These are phyloP conservation scores for Drosophila nasuta DNA, from an alignment of 1,140 invertebrate genomes.

Conservation along the genomic window DNA sequence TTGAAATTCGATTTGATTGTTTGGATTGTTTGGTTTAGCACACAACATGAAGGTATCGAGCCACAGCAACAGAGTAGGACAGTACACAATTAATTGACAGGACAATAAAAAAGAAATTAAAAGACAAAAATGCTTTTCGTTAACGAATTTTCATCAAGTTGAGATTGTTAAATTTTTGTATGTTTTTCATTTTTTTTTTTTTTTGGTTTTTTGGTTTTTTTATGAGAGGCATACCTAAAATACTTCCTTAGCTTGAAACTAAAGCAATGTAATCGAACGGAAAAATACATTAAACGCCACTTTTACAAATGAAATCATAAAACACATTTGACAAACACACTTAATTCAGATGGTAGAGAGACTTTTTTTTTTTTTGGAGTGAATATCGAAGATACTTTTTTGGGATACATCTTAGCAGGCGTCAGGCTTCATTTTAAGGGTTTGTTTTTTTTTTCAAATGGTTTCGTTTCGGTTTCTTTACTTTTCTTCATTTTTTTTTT, in stretches of 20 bases:
- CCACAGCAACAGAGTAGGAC: conserved; percentile 88
- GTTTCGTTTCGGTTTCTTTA: conserved; percentile 24
- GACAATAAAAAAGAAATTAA: conserved; percentile 84
- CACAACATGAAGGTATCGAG: conserved; percentile 84
- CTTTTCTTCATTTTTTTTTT: conserved; percentile 26
- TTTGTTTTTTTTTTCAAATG: conserved; percentile 14
- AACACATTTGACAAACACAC: conserved; percentile 81
- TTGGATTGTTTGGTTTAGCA: conserved; percentile 73
- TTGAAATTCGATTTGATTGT: conserved; percentile 66
- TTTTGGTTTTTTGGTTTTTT: conserved; percentile 39
- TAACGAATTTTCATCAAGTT: conserved; percentile 79
- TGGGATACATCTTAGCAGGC: conserved; percentile 39
- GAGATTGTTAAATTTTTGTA: conserved; percentile 34
- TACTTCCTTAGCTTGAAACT: conserved; percentile 45
- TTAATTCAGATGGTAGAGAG: conserved; percentile 56
- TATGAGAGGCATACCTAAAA: conserved; percentile 47
- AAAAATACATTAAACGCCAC: conserved; percentile 54
- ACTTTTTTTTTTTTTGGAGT: conserved; percentile 17
- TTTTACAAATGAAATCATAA: conserved; percentile 51
- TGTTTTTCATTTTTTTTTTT: conserved; percentile 33
- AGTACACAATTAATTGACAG: conserved; percentile 88
- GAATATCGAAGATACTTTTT: conserved; percentile 26
- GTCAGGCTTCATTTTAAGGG: conserved; percentile 48
- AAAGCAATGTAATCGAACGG: conserved; percentile 51
- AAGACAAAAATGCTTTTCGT: conserved; percentile 83